These are phyloP conservation scores for Cataglyphis altisquamis DNA, from an alignment of 2,888 invertebrate genomes.

Conservation along the genomic window DNA sequence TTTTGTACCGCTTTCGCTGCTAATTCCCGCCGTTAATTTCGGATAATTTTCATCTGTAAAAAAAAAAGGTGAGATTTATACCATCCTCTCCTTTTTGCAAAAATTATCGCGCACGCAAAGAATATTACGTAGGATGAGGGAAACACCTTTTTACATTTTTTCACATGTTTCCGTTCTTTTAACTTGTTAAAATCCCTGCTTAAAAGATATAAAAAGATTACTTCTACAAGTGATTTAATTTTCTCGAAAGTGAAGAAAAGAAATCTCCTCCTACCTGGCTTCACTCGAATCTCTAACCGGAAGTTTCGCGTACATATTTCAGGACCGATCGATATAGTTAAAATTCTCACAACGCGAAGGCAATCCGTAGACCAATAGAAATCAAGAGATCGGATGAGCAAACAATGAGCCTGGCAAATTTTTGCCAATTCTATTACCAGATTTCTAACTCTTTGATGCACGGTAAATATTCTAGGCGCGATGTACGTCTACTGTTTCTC, in stretches of 20 bases:
- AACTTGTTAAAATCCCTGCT: slow-evolving; percentile 13
- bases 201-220: slow-evolving; percentile 5
- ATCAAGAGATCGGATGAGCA: slow-evolving; percentile 71
- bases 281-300: background rate
- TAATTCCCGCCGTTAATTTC: slow-evolving; percentile 43
- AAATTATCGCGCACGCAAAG: background rate
- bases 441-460: slow-evolving; percentile 66
- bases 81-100: background rate
- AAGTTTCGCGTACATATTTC: slow-evolving; percentile 44
- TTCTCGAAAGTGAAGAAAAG: slow-evolving; percentile 27
- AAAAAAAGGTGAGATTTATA: slow-evolving; percentile 8
- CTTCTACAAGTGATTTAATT: slow-evolving; percentile 25
- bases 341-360: slow-evolving; percentile 66
- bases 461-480: slow-evolving; percentile 67
- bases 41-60: slow-evolving; percentile 27
- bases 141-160: slow-evolving; percentile 8
- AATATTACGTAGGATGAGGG: background rate
- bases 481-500: slow-evolving; percentile 38
- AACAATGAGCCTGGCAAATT: slow-evolving; percentile 65
- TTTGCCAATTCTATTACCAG: slow-evolving; percentile 66
- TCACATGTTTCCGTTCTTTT: slow-evolving; percentile 1
- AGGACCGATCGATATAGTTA: slow-evolving; percentile 53
- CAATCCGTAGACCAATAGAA: slow-evolving; percentile 70
- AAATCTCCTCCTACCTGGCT: slow-evolving; percentile 1
- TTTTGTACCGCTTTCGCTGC: slow-evolving; percentile 26